Percentiles rank a stretch among this genome's conserved stretches.
phyloP scores from a whole-genome alignment of 1,140 invertebrate species.

The Drosophila erecta region DNA sequence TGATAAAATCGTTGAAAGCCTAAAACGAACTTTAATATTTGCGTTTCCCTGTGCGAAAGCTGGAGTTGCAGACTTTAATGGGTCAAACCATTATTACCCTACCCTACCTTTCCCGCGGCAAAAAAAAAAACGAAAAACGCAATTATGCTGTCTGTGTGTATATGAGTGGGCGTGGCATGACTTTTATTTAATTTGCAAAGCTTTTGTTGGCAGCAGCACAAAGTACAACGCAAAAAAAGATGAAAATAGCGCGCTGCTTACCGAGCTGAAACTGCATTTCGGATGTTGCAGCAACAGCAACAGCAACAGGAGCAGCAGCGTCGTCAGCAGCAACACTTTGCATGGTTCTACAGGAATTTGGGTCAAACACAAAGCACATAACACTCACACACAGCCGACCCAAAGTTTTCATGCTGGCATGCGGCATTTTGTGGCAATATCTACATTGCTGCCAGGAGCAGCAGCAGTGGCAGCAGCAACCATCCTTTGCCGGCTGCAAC shows the following conservation, averaged over 20 bases:
- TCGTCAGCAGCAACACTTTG: constrained; percentile 53
- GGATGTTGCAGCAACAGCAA: constrained; percentile 51
- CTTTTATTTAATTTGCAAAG: constrained; percentile 67
- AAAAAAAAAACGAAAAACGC: constrained; percentile 43
- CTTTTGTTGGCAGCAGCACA: constrained; percentile 60
- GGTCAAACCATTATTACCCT: constrained; percentile 41
- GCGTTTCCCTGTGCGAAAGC: constrained; percentile 15
- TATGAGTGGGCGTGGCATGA: constrained; percentile 57
- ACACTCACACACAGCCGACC: constrained; percentile 28
- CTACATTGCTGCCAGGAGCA: constrained; percentile 30
- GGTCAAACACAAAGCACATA: constrained; percentile 61
- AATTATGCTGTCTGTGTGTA: constrained; percentile 33
- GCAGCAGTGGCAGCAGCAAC: constrained; percentile 8
- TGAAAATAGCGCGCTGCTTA: constrained; percentile 48
- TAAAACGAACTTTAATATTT: constrained; percentile 26
- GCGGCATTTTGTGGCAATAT: constrained; percentile 63
- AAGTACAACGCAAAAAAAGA: constrained; percentile 37
- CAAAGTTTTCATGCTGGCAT: constrained; percentile 56
- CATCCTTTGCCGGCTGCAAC: constrained; percentile 25
- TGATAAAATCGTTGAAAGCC: constrained; percentile 21
- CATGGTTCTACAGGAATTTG: constrained; percentile 55
- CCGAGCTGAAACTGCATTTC: constrained; percentile 58
- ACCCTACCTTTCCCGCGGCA: not conserved
- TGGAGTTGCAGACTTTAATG: constrained; percentile 43
- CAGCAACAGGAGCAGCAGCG: constrained; percentile 17